Percentiles rank a stretch among this genome's conserved stretches.
These are phyloP conservation scores for Leucophenga maculata DNA, from an alignment of 2,888 invertebrate genomes.

Conservation along the genomic window DNA sequence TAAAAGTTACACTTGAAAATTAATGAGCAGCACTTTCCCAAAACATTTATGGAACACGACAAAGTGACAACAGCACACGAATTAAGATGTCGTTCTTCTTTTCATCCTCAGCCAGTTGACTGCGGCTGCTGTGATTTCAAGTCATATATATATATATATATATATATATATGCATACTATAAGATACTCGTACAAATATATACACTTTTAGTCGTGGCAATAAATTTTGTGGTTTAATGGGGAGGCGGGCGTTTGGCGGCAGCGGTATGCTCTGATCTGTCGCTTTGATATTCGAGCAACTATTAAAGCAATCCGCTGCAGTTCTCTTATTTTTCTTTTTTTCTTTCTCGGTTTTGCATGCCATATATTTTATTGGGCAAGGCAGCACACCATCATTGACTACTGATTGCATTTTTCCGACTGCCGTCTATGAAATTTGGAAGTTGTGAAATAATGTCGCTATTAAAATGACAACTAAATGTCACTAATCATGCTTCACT, in stretches of 20 bases:
- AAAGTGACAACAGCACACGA: slow-evolving; percentile 67
- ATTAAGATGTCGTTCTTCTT: slow-evolving; percentile 63
- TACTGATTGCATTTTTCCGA: not conserved
- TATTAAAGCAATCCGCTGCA: slow-evolving; percentile 54
- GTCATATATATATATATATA: too few species aligned
- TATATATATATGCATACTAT: too few species aligned
- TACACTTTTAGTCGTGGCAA: slow-evolving; percentile 64
- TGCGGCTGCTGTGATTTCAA: not conserved
- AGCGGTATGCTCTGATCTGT: slow-evolving; percentile 59
- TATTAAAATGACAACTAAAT: slow-evolving; percentile 61
- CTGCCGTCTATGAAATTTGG: slow-evolving; percentile 1
- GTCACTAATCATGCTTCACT: slow-evolving; percentile 62
- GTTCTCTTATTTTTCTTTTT: not conserved
- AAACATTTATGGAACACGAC: slow-evolving; percentile 65
- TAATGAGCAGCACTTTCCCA: slow-evolving; percentile 67
- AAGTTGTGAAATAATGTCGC: slow-evolving; percentile 26
- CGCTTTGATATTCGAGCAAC: slow-evolving; percentile 63
- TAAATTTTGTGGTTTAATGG: slow-evolving; percentile 72
- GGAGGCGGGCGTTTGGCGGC: slow-evolving; percentile 59
- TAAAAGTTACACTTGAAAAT: slow-evolving; percentile 71
- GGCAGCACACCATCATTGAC: not conserved
- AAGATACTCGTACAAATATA: not conserved
- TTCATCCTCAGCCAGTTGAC: not conserved
- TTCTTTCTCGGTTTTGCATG: not conserved
- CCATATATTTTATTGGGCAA: slow-evolving; percentile 18